phyloP scores from a whole-genome alignment of 1,140 invertebrate genomes.

The Anthonomus grandis region DNA sequence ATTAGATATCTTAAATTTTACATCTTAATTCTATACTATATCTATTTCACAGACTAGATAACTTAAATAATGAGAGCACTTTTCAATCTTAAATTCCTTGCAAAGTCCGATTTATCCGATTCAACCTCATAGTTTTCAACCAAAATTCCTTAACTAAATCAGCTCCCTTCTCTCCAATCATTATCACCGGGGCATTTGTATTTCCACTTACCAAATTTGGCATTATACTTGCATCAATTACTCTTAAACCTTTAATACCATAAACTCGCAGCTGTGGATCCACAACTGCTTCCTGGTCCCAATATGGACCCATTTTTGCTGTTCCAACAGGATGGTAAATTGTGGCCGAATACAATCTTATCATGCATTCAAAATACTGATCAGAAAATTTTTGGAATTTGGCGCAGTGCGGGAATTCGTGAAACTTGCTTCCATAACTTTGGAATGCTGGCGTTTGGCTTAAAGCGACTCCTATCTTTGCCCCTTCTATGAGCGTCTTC shows the following conservation, averaged over 20 bases:
- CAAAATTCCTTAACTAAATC: conserved; percentile 81
- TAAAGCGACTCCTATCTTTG: conserved; percentile 72
- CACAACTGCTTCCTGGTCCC: conserved; percentile 81
- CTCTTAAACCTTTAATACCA: conserved; percentile 72
- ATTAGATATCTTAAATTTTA: too few species aligned
- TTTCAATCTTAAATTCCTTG: conserved; percentile 21
- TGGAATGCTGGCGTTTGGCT: conserved; percentile 70
- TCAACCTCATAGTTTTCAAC: conserved; percentile 50
- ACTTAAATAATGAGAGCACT: too few species aligned
- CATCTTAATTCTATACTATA: too few species aligned
- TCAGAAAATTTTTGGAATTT: conserved; percentile 66
- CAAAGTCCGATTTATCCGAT: conserved; percentile 18
- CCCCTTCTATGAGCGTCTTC: conserved; percentile 76
- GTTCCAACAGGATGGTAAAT: conserved; percentile 88
- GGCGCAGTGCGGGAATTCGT: conserved; percentile 69
- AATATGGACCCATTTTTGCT: conserved; percentile 87
- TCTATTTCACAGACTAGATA: too few species aligned
- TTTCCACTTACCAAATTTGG: conserved; percentile 79
- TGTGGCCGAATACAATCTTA: conserved; percentile 73
- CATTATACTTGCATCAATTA: conserved; percentile 86
- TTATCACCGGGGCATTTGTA: conserved; percentile 79
- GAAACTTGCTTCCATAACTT: conserved; percentile 65
- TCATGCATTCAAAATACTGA: conserved; percentile 80
- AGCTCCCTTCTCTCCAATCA: conserved; percentile 81
- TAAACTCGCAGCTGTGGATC: conserved; percentile 79